phyloP scores from a whole-genome alignment of 2,797 vertebrate species.

The Ctenosaura bakeri region DNA sequence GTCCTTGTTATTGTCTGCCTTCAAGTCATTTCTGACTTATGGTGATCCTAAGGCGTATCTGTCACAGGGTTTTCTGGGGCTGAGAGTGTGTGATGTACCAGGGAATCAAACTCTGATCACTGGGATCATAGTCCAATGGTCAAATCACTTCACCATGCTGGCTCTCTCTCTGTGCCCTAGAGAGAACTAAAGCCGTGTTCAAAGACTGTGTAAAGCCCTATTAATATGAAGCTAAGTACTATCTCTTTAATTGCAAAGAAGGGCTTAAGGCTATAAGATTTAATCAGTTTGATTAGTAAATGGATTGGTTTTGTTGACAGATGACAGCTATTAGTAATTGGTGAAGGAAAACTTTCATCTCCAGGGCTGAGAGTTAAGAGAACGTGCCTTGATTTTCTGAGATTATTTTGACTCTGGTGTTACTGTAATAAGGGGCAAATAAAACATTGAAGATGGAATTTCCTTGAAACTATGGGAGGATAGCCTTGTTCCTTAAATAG shows the following conservation, averaged over 20 bases:
- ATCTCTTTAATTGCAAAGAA: neutral
- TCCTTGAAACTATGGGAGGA: neutral
- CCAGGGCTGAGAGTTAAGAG: neutral
- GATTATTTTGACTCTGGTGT: neutral
- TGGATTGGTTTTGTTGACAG: neutral
- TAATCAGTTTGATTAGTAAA: neutral
- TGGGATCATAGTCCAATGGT: too few species aligned
- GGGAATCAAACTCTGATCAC: too few species aligned
- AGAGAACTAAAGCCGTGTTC: too few species aligned
- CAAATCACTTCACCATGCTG: too few species aligned
- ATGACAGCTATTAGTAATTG: neutral
- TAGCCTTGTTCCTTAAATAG: neutral
- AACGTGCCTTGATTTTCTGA: neutral
- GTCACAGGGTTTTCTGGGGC: too few species aligned
- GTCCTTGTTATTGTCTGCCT: too few species aligned
- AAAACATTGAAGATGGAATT: neutral
- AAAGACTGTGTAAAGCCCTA: neutral
- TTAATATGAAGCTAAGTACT: neutral
- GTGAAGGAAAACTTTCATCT: neutral
- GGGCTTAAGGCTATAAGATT: neutral
- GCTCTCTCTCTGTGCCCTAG: too few species aligned
- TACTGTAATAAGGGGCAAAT: too few species aligned
- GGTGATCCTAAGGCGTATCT: too few species aligned
- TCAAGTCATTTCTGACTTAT: too few species aligned
- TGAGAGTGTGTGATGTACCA: too few species aligned